A percentile compares a stretch with the other conserved stretches of the same genome.
Conservation (phyloP, 2,113 vertebrate genomes). For the Chauna torquata region DNA sequence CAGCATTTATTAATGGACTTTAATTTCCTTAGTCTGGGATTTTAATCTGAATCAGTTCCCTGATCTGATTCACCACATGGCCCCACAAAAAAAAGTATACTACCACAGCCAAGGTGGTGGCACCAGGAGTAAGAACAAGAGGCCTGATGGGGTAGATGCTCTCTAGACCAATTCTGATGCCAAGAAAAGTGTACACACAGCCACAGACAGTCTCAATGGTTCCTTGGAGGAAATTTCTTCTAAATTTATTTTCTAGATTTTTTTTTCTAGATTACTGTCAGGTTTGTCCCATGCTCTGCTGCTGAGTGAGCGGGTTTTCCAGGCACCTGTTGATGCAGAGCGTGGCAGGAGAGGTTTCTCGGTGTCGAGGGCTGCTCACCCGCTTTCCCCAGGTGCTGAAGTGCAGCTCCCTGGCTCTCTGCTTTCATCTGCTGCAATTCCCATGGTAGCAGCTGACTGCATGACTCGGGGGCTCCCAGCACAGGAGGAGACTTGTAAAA, state of each 20-base stretch:
- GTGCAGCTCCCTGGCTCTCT: background rate
- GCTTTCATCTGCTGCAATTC: accelerated
- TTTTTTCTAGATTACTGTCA: background rate
- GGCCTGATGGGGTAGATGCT: background rate
- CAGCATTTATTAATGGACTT: conserved; percentile 38
- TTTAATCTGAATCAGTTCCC: conserved; percentile 32
- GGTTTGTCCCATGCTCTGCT: background rate
- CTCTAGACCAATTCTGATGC: background rate
- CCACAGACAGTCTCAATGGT: background rate
- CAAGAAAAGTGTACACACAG: background rate
- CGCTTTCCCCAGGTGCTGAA: background rate
- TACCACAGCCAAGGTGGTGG: background rate
- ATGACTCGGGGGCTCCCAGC: background rate
- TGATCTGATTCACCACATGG: background rate
- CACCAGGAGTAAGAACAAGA: background rate
- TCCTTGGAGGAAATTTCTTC: background rate
- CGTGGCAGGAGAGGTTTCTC: background rate
- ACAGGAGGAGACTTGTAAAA: conserved; percentile 21
- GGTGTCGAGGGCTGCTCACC: accelerated
- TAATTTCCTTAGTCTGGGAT: conserved; percentile 54
- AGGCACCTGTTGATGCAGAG: background rate
- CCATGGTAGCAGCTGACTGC: background rate
- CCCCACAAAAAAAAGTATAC: background rate
- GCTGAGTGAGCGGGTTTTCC: background rate
- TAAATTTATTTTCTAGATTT: background rate